phyloP scores from a whole-genome alignment of 2,113 vertebrate genomes.

The Steatornis caripensis region DNA sequence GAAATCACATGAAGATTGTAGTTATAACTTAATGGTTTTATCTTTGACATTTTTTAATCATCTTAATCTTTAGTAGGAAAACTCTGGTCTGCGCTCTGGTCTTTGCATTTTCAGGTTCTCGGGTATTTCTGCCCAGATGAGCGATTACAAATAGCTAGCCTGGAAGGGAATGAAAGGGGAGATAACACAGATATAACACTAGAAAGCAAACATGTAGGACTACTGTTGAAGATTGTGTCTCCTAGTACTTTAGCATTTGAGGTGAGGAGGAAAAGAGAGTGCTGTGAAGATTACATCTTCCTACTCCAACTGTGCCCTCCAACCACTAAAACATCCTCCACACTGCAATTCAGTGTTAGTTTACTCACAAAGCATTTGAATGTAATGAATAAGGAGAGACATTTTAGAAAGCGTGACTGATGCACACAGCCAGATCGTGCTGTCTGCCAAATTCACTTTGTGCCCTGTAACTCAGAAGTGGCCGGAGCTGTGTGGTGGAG shows the following conservation, averaged over 20 bases:
- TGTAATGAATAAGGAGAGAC: conserved; percentile 54
- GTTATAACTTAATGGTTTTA: neutral
- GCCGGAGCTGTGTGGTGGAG: neutral
- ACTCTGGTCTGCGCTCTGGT: neutral
- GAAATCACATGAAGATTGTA: neutral
- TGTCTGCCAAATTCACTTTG: conserved; percentile 39
- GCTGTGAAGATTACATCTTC: neutral
- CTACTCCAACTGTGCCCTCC: neutral
- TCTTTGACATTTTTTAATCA: neutral
- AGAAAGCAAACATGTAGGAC: neutral
- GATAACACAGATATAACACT: neutral
- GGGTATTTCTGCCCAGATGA: neutral
- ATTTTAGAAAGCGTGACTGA: conserved; percentile 33
- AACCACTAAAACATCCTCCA: neutral
- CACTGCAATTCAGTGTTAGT: neutral
- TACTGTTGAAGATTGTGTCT: neutral
- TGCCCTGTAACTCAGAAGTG: neutral
- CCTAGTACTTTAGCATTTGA: neutral
- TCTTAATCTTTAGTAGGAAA: neutral
- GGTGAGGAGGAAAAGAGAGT: neutral
- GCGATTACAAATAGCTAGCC: neutral
- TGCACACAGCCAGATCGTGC: conserved; percentile 20
- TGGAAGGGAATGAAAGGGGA: neutral
- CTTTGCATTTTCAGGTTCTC: neutral
- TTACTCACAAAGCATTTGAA: conserved; percentile 34